Conservation (phyloP, 2,888 invertebrate species). For the Apantesis nais region DNA sequence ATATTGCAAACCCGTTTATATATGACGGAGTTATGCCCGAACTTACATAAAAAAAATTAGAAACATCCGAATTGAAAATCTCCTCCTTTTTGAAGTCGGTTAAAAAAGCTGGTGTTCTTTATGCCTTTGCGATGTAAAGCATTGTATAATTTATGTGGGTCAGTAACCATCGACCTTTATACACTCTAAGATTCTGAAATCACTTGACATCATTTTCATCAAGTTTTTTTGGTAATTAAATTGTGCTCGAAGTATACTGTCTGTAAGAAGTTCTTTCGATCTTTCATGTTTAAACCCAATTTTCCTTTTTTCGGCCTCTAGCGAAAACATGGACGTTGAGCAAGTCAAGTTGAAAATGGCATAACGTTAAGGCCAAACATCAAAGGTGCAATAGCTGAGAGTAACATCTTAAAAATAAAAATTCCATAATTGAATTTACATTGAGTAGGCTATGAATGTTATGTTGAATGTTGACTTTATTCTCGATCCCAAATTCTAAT, state of each 20-base stretch:
- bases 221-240: constrained; percentile 64
- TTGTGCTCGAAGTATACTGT: constrained; percentile 57
- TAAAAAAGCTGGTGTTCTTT: too few species aligned
- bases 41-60: too few species aligned
- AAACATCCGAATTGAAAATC: too few species aligned
- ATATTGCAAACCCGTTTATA: too few species aligned
- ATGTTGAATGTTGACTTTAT: neutral
- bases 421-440: constrained; percentile 47
- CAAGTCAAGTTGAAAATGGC: constrained; percentile 71
- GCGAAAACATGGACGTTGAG: constrained; percentile 63
- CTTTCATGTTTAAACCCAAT: constrained; percentile 72
- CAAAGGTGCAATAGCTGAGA: constrained; percentile 60
- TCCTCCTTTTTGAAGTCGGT: too few species aligned
- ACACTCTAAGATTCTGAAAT: constrained; percentile 26
- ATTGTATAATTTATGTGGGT: constrained; percentile 8
- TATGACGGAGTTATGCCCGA: too few species aligned
- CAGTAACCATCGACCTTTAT: constrained; percentile 21
- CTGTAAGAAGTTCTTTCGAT: constrained; percentile 54
- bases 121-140: neutral
- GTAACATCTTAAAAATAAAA: constrained; percentile 43
- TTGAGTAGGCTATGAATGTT: constrained; percentile 29
- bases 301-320: constrained; percentile 63
- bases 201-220: constrained; percentile 40
- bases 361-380: constrained; percentile 64
- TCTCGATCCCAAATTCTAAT: neutral